These are phyloP conservation scores for Xyrichtys novacula DNA, from an alignment of 2,797 vertebrate genomes.

Conservation along the genomic window DNA sequence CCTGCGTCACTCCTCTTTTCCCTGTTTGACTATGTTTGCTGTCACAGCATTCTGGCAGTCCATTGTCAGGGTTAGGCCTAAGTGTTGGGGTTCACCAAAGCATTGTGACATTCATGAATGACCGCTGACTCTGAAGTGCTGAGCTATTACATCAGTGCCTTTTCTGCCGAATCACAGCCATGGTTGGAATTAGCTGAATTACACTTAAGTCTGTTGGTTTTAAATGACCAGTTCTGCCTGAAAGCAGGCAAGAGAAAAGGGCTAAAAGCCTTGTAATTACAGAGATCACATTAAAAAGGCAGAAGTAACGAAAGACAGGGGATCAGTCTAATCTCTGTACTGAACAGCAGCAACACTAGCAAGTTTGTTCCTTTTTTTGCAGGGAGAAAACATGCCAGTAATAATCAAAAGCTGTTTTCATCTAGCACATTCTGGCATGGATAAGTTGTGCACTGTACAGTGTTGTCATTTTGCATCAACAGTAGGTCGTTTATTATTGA, in stretches of 20 bases:
- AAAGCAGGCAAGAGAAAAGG: slow-evolving; percentile 40
- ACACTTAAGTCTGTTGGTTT: slow-evolving; percentile 64
- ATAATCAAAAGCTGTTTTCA: slow-evolving; percentile 38
- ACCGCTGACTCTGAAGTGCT: slow-evolving; percentile 50
- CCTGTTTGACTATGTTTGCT: slow-evolving; percentile 66
- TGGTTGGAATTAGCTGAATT: slow-evolving; percentile 53
- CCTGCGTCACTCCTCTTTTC: slow-evolving; percentile 71
- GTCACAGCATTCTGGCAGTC: slow-evolving; percentile 61
- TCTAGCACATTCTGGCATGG: slow-evolving; percentile 40
- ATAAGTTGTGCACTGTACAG: slow-evolving; percentile 38
- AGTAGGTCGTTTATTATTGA: slow-evolving; percentile 72
- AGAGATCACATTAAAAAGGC: slow-evolving; percentile 36
- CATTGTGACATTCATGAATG: slow-evolving; percentile 65
- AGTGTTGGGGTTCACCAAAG: slow-evolving; percentile 68
- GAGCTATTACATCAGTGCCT: slow-evolving; percentile 65
- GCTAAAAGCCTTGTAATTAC: slow-evolving; percentile 48
- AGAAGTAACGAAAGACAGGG: slow-evolving; percentile 35
- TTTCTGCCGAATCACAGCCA: slow-evolving; percentile 60
- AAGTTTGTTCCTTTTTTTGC: slow-evolving; percentile 26
- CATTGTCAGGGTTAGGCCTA: slow-evolving; percentile 52
- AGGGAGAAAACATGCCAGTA: slow-evolving; percentile 36
- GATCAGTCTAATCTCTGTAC: slow-evolving; percentile 13
- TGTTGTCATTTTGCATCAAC: slow-evolving; percentile 65
- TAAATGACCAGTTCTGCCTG: slow-evolving; percentile 58
- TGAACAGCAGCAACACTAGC: slow-evolving; percentile 20